Percentiles rank a stretch among this genome's conserved stretches.
These are phyloP conservation scores for Sylvilagus floridanus DNA, from an alignment of 2,797 vertebrate species.

Conservation along the genomic window DNA sequence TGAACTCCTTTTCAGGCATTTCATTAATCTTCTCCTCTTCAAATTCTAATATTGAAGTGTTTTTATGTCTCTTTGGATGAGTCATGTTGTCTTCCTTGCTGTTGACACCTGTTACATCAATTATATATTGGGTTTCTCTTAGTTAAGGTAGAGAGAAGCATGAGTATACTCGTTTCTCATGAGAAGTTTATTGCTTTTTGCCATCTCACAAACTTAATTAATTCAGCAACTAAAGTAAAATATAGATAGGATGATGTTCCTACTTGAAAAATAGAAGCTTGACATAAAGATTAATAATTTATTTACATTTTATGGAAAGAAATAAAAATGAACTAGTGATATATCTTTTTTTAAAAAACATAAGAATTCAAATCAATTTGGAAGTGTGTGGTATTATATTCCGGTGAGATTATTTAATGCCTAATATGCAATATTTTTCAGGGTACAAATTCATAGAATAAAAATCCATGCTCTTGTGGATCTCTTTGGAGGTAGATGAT, in stretches of 20 bases:
- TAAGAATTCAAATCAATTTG: conserved; percentile 35
- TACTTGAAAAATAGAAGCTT: conserved; percentile 49
- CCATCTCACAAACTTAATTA: conserved; percentile 19
- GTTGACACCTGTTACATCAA: background rate
- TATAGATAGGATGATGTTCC: background rate
- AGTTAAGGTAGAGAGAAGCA: background rate
- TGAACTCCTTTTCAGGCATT: too few species aligned
- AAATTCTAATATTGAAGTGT: too few species aligned
- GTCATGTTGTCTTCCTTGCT: too few species aligned
- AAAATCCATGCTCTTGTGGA: background rate
- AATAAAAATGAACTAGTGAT: background rate
- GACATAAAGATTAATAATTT: conserved; percentile 39
- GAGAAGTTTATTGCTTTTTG: conserved; percentile 29
- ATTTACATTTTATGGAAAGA: background rate
- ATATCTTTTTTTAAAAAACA: background rate
- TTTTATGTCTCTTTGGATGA: background rate
- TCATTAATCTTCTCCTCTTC: too few species aligned
- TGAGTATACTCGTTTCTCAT: conserved; percentile 43
- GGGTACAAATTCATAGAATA: background rate
- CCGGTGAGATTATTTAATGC: conserved; percentile 14
- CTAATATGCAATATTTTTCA: background rate
- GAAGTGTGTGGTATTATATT: background rate
- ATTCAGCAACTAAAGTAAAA: conserved; percentile 55
- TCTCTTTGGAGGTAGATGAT: conserved; percentile 14
- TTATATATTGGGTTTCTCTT: conserved; percentile 1